Evolutionary conservation across 2,888 invertebrate species (phyloP).

Genomic region (Leptinotarsa peninsularis): DNA sequence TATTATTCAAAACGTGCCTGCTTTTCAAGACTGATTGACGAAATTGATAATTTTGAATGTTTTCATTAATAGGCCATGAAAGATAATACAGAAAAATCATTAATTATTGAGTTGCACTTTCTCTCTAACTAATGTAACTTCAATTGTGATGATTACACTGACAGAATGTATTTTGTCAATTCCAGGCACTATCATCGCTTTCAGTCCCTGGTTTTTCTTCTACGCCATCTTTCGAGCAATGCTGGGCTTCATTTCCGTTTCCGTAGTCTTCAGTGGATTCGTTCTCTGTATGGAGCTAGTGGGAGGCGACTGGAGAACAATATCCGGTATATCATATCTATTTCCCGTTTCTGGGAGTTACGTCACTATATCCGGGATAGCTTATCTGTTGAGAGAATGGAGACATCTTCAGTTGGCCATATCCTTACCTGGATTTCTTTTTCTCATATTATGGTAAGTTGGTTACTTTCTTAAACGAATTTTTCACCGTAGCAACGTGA

Average conservation of each 20-base stretch:
- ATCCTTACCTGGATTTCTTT: conserved; percentile 78
- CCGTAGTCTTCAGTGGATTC: conserved; percentile 84
- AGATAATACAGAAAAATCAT: too few species aligned
- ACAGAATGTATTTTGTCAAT: conserved; percentile 28
- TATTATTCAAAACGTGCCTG: too few species aligned
- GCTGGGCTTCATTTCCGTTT: conserved; percentile 83
- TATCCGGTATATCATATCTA: conserved; percentile 83
- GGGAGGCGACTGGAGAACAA: conserved; percentile 83
- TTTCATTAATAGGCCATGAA: too few species aligned
- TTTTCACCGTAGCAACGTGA: too few species aligned
- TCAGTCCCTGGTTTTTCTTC: conserved; percentile 77
- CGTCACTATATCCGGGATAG: conserved; percentile 78
- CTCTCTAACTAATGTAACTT: not conserved
- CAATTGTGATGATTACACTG: not conserved
- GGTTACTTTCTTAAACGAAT: too few species aligned
- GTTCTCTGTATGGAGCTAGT: conserved; percentile 84
- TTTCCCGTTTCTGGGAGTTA: conserved; percentile 84
- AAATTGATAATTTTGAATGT: too few species aligned
- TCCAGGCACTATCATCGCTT: conserved; percentile 70
- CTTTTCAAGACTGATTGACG: too few species aligned
- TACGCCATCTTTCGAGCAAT: conserved; percentile 78
- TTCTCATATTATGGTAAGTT: conserved; percentile 76
- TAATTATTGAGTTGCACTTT: too few species aligned
- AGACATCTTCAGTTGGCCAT: conserved; percentile 78
- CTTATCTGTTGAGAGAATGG: conserved; percentile 79